Percentiles rank a stretch among this genome's conserved stretches.
Conservation (phyloP, 2,888 invertebrate genomes). For the Taphrorychus bicolor region DNA sequence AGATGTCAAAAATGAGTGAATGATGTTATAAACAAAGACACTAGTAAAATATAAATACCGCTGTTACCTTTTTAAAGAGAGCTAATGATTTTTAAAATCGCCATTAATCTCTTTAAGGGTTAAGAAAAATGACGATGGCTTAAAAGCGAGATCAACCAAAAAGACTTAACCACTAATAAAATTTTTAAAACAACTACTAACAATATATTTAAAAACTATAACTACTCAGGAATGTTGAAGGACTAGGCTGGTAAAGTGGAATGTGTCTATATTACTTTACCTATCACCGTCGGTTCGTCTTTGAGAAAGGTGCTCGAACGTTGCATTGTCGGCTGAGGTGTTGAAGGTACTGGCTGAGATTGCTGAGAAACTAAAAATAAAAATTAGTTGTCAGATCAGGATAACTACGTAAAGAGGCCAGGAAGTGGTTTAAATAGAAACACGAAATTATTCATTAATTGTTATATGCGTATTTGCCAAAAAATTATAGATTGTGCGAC, state of each 20-base stretch:
- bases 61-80: no score
- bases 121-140: no score
- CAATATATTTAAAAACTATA: background rate
- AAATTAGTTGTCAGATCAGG: background rate
- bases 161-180: background rate
- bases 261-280: constrained; percentile 53
- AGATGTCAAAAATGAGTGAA: no score
- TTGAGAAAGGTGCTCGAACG: constrained; percentile 78
- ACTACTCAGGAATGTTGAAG: background rate
- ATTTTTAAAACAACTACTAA: background rate
- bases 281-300: constrained; percentile 74
- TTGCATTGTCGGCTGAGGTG: constrained; percentile 57
- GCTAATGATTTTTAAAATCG: no score
- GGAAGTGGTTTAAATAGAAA: no score
- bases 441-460: no score
- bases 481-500: no score
- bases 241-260: background rate
- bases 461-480: no score
- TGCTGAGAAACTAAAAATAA: background rate
- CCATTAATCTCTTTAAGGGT: no score
- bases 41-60: no score
- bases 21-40: no score
- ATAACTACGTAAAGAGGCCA: background rate
- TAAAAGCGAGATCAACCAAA: background rate
- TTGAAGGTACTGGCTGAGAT: constrained; percentile 21